Conservation (phyloP, 1,140 invertebrate species). For the Plutomurus gul region DNA sequence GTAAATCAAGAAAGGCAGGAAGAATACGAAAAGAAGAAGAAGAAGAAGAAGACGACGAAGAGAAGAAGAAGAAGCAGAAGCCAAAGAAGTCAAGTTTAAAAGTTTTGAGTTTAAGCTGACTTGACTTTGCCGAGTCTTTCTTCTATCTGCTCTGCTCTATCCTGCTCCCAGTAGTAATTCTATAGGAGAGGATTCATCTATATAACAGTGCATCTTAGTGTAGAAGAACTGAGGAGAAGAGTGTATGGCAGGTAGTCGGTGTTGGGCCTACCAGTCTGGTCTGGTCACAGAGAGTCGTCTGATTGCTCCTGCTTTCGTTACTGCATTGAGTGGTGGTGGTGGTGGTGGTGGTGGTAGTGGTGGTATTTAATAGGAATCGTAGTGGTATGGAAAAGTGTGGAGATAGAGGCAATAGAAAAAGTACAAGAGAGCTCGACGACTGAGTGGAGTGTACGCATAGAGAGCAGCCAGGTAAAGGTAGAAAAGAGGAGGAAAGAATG, state of each 20-base stretch:
- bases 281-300: background rate
- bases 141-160: too few relatives aligned
- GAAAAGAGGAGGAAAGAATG: slow-evolving; percentile 18
- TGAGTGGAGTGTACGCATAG: background rate
- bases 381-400: background rate
- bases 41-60: background rate
- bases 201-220: too few relatives aligned
- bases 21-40: background rate
- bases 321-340: background rate
- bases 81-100: background rate
- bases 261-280: background rate
- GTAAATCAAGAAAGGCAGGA: background rate
- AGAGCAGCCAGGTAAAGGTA: background rate
- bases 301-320: background rate
- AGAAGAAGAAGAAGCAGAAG: background rate
- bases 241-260: background rate
- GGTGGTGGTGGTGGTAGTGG: too few relatives aligned
- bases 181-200: too few relatives aligned
- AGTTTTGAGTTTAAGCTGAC: background rate
- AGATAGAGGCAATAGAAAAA: background rate
- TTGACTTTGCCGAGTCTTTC: too few relatives aligned
- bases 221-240: too few relatives aligned
- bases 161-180: too few relatives aligned
- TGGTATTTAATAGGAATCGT: too few relatives aligned
- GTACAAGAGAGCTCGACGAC: background rate